Percentiles rank a stretch among this genome's conserved stretches.
Conservation (phyloP, 2,113 vertebrate genomes). For the Apodemus sylvaticus region DNA sequence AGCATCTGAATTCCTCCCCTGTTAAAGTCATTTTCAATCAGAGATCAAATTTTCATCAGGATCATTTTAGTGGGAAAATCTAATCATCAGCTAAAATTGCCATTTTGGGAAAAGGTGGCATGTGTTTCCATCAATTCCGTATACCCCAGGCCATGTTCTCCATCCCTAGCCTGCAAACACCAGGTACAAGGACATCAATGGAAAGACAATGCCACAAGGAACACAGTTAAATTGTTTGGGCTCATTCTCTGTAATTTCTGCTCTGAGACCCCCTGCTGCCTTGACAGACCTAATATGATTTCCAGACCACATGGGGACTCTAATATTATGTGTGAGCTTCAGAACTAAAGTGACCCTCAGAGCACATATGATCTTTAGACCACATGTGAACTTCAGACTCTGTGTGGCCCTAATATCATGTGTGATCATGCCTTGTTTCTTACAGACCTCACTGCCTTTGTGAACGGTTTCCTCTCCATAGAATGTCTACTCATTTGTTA, state of each 20-base stretch:
- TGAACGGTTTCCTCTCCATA: not conserved
- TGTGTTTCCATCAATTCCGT: not conserved
- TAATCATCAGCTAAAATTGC: not conserved
- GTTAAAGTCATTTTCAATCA: not conserved
- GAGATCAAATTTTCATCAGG: not conserved
- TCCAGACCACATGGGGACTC: not conserved
- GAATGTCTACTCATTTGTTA: not conserved
- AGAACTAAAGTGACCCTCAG: too few species aligned
- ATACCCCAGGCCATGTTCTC: not conserved
- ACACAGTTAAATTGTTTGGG: not conserved
- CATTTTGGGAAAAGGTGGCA: not conserved
- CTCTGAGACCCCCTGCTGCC: not conserved
- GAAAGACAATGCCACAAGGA: not conserved
- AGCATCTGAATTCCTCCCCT: not conserved
- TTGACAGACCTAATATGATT: not conserved
- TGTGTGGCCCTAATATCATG: not conserved
- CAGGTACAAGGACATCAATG: too few species aligned
- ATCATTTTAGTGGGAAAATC: not conserved
- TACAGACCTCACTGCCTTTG: not conserved
- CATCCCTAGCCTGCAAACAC: not conserved
- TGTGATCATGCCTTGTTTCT: not conserved
- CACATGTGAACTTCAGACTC: not conserved
- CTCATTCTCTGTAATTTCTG: not conserved
- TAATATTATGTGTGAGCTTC: not conserved
- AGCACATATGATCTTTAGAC: not conserved